Percentiles rank a stretch among this genome's conserved stretches.
These are phyloP conservation scores for Prionailurus bengalensis DNA, from an alignment of 2,113 vertebrate genomes.

Conservation along the genomic window DNA sequence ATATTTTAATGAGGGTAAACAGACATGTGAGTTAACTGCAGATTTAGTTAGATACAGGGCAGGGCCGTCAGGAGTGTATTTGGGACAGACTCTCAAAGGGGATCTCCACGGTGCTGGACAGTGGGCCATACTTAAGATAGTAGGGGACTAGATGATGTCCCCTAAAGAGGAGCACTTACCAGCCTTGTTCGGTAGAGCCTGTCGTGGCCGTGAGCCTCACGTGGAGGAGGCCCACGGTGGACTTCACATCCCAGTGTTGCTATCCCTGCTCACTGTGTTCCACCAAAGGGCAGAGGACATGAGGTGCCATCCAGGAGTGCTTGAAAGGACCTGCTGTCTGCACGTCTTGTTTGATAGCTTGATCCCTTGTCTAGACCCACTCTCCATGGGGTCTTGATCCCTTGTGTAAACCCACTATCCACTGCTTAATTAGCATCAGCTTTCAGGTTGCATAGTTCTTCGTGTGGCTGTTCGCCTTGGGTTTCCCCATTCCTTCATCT, in stretches of 20 bases:
- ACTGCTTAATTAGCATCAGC: conserved; percentile 68
- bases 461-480: conserved; percentile 30
- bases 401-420: conserved; percentile 2
- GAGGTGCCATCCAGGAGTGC: background rate
- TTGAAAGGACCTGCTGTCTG: conserved; percentile 32
- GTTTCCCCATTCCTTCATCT: conserved; percentile 55
- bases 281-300: background rate
- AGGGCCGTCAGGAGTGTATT: background rate
- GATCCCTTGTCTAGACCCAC: background rate
- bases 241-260: conserved; percentile 64
- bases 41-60: background rate
- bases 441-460: conserved; percentile 30
- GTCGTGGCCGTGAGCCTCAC: conserved; percentile 10
- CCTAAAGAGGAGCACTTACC: background rate
- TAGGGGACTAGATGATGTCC: background rate
- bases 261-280: background rate
- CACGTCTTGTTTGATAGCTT: conserved; percentile 34
- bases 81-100: background rate
- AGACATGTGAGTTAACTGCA: background rate
- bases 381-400: background rate
- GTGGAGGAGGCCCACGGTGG: background rate
- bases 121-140: background rate
- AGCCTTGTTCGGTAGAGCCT: background rate
- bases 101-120: background rate
- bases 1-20: background rate